These are phyloP conservation scores for Syngnathus acus DNA, from an alignment of 2,797 vertebrate genomes.

Conservation along the genomic window DNA sequence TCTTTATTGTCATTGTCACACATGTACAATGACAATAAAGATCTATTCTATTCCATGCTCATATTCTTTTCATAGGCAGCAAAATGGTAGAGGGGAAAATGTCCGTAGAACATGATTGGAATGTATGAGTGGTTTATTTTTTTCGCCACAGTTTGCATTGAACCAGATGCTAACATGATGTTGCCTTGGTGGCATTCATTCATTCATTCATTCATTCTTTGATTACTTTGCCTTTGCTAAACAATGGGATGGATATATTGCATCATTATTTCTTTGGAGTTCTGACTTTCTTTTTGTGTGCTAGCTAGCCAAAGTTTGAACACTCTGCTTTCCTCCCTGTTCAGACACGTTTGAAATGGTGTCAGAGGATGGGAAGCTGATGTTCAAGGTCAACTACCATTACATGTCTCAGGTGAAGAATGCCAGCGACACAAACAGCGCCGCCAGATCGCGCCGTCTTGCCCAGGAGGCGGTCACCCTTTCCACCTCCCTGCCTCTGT, in stretches of 20 bases:
- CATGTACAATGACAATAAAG: too few species aligned
- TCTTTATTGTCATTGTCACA: too few species aligned
- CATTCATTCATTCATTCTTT: not conserved
- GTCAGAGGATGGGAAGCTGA: slow-evolving; percentile 90
- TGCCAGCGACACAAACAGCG: slow-evolving; percentile 92
- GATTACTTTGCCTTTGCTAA: not conserved
- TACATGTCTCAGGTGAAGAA: slow-evolving; percentile 99
- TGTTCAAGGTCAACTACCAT: slow-evolving; percentile 98
- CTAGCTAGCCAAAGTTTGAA: not conserved
- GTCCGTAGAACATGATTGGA: not conserved
- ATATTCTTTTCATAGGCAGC: too few species aligned
- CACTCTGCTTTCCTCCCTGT: not conserved
- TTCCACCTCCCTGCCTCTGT: slow-evolving; percentile 94
- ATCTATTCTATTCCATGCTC: too few species aligned
- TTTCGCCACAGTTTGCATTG: not conserved
- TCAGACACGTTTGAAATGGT: slow-evolving; percentile 99
- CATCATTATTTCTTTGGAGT: too few species aligned
- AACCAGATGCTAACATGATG: not conserved
- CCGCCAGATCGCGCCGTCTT: slow-evolving; percentile 88
- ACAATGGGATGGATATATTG: too few species aligned
- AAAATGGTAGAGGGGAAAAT: not conserved
- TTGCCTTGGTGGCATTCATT: not conserved
- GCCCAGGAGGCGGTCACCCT: slow-evolving; percentile 97
- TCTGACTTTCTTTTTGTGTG: not conserved
- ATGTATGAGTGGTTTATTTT: too few species aligned